These are phyloP conservation scores for Probaryconus sp. DNA, from an alignment of 1,140 invertebrate genomes.

Conservation along the genomic window DNA sequence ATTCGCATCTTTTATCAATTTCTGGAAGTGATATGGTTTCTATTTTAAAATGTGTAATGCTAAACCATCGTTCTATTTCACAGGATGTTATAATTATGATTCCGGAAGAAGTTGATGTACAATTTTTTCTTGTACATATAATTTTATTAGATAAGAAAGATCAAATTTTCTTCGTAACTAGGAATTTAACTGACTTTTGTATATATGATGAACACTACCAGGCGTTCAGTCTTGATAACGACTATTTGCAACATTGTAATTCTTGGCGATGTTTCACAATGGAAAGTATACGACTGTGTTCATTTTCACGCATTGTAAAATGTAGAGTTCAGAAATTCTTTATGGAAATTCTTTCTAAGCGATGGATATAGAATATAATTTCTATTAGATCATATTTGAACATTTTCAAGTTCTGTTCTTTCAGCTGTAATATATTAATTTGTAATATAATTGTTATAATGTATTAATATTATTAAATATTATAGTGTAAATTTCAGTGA, in stretches of 20 bases:
- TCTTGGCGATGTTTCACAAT: too few species aligned
- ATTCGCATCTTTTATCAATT: constrained; percentile 12
- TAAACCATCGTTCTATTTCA: constrained; percentile 4
- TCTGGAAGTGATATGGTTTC: neutral
- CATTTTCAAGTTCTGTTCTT: too few species aligned
- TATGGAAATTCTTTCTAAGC: too few species aligned
- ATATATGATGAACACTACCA: constrained; percentile 16
- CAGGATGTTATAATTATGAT: constrained; percentile 9
- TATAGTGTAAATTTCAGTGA: too few species aligned
- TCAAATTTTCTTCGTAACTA: neutral
- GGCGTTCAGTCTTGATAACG: constrained; percentile 1
- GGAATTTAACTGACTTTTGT: constrained; percentile 8
- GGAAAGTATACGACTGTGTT: too few species aligned
- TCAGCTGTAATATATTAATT: too few species aligned
- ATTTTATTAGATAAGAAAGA: neutral
- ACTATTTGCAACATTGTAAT: constrained; percentile 9
- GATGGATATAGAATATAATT: too few species aligned
- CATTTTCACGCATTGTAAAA: too few species aligned
- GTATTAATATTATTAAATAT: too few species aligned
- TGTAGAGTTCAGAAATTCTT: too few species aligned
- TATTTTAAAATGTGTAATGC: neutral
- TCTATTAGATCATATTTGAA: too few species aligned
- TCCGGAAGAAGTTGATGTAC: constrained; percentile 2
- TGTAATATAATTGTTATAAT: too few species aligned
- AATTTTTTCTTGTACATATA: constrained; percentile 12